Percentiles rank a stretch among this genome's conserved stretches.
Conservation (phyloP, 2,888 invertebrate species). For the Mythimna impura region DNA sequence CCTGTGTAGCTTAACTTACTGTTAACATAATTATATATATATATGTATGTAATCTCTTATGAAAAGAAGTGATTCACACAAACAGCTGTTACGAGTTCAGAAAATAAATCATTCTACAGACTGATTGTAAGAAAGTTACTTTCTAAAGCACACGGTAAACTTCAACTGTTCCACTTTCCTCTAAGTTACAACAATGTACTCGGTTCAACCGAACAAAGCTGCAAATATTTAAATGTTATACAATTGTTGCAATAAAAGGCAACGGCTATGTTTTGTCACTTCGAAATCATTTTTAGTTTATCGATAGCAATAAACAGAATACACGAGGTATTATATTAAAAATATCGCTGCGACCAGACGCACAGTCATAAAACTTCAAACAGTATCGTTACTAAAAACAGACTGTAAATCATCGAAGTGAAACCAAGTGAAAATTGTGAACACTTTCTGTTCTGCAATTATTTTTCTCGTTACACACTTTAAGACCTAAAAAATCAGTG, state of each 20-base stretch:
- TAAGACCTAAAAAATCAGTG: conserved; percentile 40
- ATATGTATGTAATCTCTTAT: background rate
- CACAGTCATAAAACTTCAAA: conserved; percentile 23
- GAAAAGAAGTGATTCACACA: background rate
- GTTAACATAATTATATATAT: background rate
- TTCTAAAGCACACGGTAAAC: background rate
- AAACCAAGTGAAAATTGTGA: background rate
- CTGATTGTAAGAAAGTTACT: background rate
- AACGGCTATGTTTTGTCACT: conserved; percentile 2
- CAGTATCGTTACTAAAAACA: conserved; percentile 1
- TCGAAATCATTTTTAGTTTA: conserved; percentile 27
- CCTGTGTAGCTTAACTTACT: conserved; percentile 2
- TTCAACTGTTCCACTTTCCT: background rate
- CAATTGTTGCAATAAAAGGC: background rate
- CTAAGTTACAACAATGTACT: conserved; percentile 2
- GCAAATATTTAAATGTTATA: background rate
- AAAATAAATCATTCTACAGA: background rate
- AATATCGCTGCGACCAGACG: conserved; percentile 5
- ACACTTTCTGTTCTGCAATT: background rate
- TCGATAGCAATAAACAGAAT: conserved; percentile 30
- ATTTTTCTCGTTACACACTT: no score
- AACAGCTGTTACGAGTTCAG: background rate
- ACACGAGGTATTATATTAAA: conserved; percentile 25
- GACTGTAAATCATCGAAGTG: conserved; percentile 11
- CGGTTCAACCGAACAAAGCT: background rate